phyloP scores from a whole-genome alignment of 2,888 invertebrate genomes.

The Palloptera scutellata region DNA sequence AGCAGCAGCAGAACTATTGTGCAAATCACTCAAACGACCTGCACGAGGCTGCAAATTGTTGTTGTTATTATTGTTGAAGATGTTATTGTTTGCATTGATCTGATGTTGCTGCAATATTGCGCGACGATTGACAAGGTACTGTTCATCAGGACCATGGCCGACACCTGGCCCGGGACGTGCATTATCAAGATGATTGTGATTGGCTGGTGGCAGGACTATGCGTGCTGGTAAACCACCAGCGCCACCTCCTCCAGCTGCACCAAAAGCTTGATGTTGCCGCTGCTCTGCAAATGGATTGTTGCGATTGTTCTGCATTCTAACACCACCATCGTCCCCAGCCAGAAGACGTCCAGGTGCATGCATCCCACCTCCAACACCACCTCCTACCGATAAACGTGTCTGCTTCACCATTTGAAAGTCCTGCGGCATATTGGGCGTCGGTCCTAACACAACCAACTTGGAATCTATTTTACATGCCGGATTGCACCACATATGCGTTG shows the following conservation, averaged over 20 bases:
- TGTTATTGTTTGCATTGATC: conserved; percentile 52
- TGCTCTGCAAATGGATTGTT: conserved; percentile 39
- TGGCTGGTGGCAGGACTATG: conserved; percentile 10
- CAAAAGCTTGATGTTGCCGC: conserved; percentile 15
- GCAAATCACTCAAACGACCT: conserved; percentile 53
- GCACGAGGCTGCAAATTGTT: conserved; percentile 54
- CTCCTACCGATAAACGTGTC: conserved; percentile 54
- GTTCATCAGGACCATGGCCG: conserved; percentile 53
- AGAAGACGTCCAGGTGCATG: conserved; percentile 28
- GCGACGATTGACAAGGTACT: conserved; percentile 56
- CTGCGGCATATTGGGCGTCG: conserved; percentile 60
- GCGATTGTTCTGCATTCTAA: conserved; percentile 33
- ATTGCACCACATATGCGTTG: conserved; percentile 92
- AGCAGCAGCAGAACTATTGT: conserved; percentile 36
- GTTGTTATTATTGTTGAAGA: conserved; percentile 51
- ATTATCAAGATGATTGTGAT: conserved; percentile 37
- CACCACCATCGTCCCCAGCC: conserved; percentile 30
- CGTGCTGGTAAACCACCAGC: conserved; percentile 26
- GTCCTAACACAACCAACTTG: conserved; percentile 75
- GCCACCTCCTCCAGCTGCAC: conserved; percentile 32
- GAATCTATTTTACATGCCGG: conserved; percentile 83
- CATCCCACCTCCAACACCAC: conserved; percentile 35
- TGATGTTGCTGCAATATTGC: conserved; percentile 57
- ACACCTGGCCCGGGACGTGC: conserved; percentile 41
- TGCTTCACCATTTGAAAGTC: conserved; percentile 64